These are phyloP conservation scores for Dromius quadrimaculatus DNA, from an alignment of 2,888 invertebrate species.

Conservation along the genomic window DNA sequence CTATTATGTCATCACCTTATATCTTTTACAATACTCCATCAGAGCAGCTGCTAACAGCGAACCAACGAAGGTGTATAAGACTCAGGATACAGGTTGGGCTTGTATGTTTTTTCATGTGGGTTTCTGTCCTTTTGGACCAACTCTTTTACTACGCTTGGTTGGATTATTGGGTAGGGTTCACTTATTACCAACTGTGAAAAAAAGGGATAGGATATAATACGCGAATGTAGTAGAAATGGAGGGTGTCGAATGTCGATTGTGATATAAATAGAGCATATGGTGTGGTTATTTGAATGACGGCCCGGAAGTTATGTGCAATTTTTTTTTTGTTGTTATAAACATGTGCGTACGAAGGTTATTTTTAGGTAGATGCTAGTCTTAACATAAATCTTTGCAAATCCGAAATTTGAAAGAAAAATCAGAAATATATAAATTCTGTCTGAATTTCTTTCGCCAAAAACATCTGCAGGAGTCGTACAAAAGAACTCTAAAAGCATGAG, in stretches of 20 bases:
- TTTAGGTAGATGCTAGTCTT: not conserved
- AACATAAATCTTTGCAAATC: too few species aligned
- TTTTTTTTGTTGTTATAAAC: conserved; percentile 34
- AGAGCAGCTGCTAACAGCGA: conserved; percentile 3
- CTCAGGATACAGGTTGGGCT: conserved; percentile 16
- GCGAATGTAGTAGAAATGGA: not conserved
- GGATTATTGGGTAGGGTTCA: conserved; percentile 22
- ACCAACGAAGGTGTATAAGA: not conserved
- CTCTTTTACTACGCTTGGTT: not conserved
- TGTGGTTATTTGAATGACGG: not conserved
- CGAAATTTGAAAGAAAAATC: too few species aligned
- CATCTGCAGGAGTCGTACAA: too few species aligned
- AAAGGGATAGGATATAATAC: not conserved
- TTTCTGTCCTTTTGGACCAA: not conserved
- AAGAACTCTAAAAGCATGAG: too few species aligned
- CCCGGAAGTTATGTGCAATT: conserved; percentile 29
- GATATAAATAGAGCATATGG: not conserved
- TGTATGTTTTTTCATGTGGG: not conserved
- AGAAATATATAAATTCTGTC: too few species aligned
- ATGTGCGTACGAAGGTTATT: not conserved
- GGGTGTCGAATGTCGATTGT: not conserved
- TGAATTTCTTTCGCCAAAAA: too few species aligned
- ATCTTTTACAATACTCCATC: not conserved
- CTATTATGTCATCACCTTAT: not conserved
- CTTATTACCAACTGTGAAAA: conserved; percentile 8